Evolutionary conservation across 2,888 invertebrate species (phyloP).

Genomic region (Agrotis segetum): DNA sequence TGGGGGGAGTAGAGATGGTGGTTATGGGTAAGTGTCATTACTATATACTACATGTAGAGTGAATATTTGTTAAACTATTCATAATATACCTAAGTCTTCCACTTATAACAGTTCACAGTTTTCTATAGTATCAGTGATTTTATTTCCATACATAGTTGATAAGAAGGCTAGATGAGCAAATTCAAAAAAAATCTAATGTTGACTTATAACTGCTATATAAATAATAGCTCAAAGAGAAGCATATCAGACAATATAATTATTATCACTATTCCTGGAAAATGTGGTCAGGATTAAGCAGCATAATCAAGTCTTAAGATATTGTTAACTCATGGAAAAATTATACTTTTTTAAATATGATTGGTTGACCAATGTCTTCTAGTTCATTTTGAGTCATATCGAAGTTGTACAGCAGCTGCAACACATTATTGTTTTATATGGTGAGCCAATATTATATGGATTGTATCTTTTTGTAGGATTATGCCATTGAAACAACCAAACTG

Average conservation of each 20-base stretch:
- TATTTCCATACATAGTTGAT: not conserved
- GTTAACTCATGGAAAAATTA: not conserved
- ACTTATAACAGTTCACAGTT: not conserved
- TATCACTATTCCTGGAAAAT: conserved; percentile 2
- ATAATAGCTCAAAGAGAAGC: not conserved
- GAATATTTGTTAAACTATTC: conserved; percentile 17
- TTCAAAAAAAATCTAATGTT: too few species aligned
- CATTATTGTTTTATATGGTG: conserved; percentile 26
- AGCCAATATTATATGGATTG: not conserved
- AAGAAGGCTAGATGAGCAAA: too few species aligned
- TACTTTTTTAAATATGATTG: not conserved
- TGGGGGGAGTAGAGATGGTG: conserved; percentile 91
- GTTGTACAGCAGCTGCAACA: conserved; percentile 18
- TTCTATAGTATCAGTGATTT: not conserved
- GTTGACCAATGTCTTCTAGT: conserved; percentile 10
- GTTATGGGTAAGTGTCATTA: conserved; percentile 90
- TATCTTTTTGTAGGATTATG: not conserved
- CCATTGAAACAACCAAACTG: too few species aligned
- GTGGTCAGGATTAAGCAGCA: not conserved
- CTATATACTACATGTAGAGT: conserved; percentile 34
- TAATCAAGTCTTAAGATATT: not conserved
- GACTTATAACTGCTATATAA: too few species aligned
- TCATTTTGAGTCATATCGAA: conserved; percentile 31
- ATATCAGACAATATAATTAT: not conserved
- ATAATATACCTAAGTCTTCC: not conserved